Evolutionary conservation across 2,113 vertebrate genomes (phyloP).

Genomic region (Urocitellus parryii): DNA sequence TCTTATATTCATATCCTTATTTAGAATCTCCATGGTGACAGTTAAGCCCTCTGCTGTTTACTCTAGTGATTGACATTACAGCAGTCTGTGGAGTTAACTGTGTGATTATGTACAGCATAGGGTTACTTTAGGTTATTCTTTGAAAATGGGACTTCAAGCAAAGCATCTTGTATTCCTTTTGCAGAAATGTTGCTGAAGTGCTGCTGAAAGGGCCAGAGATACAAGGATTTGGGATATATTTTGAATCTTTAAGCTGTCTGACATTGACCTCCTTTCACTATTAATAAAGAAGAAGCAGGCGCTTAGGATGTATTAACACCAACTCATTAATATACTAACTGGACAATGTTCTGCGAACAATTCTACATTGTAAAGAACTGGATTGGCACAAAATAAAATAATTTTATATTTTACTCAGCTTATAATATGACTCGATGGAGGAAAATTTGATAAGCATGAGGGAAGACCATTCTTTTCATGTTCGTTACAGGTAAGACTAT

Average conservation of each 20-base stretch:
- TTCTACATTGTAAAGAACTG: conserved; percentile 71
- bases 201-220: conserved; percentile 87
- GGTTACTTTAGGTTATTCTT: conserved; percentile 87
- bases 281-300: conserved; percentile 85
- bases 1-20: conserved; percentile 22
- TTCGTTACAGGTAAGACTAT: conserved; percentile 97
- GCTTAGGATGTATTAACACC: conserved; percentile 82
- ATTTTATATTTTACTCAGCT: conserved; percentile 85
- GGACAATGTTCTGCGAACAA: conserved; percentile 79
- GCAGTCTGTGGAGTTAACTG: conserved; percentile 73
- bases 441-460: conserved; percentile 91
- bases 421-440: conserved; percentile 95
- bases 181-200: conserved; percentile 90
- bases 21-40: conserved; percentile 43
- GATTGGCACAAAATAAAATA: conserved; percentile 81
- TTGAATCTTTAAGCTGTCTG: conserved; percentile 86
- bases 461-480: conserved; percentile 93
- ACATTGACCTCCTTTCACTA: conserved; percentile 82
- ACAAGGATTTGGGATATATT: conserved; percentile 85
- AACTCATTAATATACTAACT: conserved; percentile 80
- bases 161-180: conserved; percentile 97
- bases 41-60: conserved; percentile 63
- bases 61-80: conserved; percentile 54
- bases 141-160: conserved; percentile 91
- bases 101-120: conserved; percentile 84